These are phyloP conservation scores for Nephrotoma flavescens DNA, from an alignment of 2,888 invertebrate genomes.

Conservation along the genomic window DNA sequence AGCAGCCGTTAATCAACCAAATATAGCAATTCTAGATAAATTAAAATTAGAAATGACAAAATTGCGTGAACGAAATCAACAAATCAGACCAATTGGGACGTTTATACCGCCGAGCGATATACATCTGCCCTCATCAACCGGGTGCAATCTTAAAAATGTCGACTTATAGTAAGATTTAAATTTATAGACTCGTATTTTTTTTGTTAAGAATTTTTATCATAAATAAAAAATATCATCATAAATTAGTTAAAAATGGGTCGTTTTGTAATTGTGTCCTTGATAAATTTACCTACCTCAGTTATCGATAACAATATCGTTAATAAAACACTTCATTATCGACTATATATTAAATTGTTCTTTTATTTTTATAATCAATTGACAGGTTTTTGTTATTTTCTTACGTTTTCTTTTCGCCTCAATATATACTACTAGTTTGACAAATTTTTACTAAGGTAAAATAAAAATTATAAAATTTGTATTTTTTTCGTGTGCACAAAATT, in stretches of 20 bases:
- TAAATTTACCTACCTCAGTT: background rate
- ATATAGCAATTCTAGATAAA: constrained; percentile 78
- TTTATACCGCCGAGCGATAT: constrained; percentile 46
- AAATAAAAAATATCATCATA: background rate
- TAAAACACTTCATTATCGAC: background rate
- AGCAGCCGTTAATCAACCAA: constrained; percentile 80
- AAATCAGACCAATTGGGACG: constrained; percentile 46
- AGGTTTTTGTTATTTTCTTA: background rate
- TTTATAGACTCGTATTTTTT: background rate
- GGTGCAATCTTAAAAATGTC: constrained; percentile 64
- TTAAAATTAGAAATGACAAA: constrained; percentile 69
- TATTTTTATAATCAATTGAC: background rate
- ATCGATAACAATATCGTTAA: background rate
- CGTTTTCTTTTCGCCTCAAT: background rate
- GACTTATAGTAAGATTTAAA: constrained; percentile 38
- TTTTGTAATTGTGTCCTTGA: no score
- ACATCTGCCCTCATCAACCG: constrained; percentile 52
- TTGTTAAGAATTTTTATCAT: background rate
- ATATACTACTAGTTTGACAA: background rate
- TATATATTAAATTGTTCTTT: background rate
- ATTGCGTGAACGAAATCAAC: constrained; percentile 46
- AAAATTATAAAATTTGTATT: background rate
- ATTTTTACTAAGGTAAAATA: background rate
- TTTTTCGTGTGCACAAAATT: background rate
- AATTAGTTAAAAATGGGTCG: background rate